A percentile compares a stretch with the other conserved stretches of the same genome.
These are phyloP conservation scores for Calameuta filiformis DNA, from an alignment of 2,888 invertebrate genomes.

Conservation along the genomic window DNA sequence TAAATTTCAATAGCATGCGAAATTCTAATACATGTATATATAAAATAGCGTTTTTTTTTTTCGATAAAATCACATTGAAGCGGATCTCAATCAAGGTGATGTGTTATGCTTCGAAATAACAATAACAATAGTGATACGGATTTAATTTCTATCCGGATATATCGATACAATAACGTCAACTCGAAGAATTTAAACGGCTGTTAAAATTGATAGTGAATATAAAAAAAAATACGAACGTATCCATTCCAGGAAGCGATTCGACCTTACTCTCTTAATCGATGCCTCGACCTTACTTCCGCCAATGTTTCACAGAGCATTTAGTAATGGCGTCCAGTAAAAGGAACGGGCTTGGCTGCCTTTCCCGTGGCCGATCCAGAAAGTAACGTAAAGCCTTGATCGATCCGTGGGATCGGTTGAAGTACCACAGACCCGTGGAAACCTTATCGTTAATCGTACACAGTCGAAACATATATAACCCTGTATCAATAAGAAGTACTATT, in stretches of 20 bases:
- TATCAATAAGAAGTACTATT: not conserved
- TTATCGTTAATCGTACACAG: not conserved
- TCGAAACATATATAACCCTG: not conserved
- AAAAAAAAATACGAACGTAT: not conserved
- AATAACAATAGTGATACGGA: not conserved
- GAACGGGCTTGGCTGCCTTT: not conserved
- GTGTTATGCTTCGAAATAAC: not conserved
- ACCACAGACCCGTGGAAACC: slow-evolving; percentile 52
- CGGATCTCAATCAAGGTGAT: not conserved
- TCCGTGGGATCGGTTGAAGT: slow-evolving; percentile 54
- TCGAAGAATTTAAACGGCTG: not conserved
- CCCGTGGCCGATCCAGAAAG: not conserved
- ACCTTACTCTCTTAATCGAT: not conserved
- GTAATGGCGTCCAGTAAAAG: not conserved
- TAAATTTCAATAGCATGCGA: not conserved
- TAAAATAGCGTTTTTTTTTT: not conserved
- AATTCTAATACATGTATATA: not conserved
- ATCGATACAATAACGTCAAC: not conserved
- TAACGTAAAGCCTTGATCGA: slow-evolving; percentile 52
- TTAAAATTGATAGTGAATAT: not conserved
- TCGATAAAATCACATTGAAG: not conserved
- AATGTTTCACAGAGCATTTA: not conserved
- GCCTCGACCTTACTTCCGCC: not conserved
- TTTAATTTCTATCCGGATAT: not conserved
- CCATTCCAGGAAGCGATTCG: not conserved